Conservation (phyloP, 2,113 vertebrate genomes). For the rabbit (Oryctolagus cuniculus) region DNA sequence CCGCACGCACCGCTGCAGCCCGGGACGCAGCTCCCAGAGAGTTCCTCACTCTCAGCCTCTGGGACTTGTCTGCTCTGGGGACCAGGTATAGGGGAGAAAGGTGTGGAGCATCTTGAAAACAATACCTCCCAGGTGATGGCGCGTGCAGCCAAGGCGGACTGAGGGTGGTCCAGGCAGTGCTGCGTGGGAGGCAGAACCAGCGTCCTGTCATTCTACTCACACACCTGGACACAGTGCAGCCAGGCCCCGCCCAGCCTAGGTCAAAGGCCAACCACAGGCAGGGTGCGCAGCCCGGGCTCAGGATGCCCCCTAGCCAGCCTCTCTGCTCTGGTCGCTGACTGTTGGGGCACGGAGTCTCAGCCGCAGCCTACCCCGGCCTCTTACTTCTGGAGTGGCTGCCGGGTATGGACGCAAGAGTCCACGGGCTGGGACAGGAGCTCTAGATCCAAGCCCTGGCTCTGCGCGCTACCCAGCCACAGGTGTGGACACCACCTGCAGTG, state of each 20-base stretch:
- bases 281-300: neutral
- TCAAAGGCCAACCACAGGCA: neutral
- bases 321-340: neutral
- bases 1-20: neutral
- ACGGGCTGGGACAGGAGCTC: neutral
- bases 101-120: neutral
- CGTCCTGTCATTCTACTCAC: neutral
- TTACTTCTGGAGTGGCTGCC: neutral
- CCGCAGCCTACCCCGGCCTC: neutral
- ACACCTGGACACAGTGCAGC: neutral
- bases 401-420: neutral
- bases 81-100: neutral
- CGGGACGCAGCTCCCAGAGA: neutral
- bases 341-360: neutral
- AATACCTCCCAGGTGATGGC: neutral
- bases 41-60: neutral
- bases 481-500: neutral
- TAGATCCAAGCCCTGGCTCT: neutral
- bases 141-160: neutral
- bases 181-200: neutral
- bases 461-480: neutral
- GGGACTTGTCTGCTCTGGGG: too few relatives aligned
- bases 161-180: neutral
- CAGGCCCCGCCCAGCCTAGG: too few relatives aligned
- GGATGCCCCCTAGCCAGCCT: neutral